phyloP scores from a whole-genome alignment of 2,888 invertebrate genomes.

The Euplagia quadripunctaria region DNA sequence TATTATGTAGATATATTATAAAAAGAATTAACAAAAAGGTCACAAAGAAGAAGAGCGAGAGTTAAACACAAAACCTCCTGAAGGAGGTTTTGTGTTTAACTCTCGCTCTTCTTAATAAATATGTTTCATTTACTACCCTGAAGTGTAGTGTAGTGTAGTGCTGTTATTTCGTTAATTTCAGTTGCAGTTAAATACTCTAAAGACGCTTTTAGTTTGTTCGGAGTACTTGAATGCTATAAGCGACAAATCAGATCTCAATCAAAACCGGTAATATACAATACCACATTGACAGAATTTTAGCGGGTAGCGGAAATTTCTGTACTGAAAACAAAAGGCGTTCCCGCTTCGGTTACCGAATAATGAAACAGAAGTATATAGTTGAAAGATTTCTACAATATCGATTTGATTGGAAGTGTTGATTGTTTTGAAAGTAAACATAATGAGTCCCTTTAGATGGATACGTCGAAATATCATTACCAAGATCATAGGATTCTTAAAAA shows the following conservation, averaged over 20 bases:
- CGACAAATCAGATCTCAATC: background rate
- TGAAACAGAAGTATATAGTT: background rate
- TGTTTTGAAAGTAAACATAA: too few relatives aligned
- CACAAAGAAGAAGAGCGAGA: background rate
- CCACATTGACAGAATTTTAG: too few relatives aligned
- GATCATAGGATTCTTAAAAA: background rate
- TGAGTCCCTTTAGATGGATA: too few relatives aligned
- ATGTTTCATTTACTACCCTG: too few relatives aligned
- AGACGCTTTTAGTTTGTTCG: background rate
- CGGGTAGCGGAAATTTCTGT: background rate
- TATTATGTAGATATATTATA: background rate
- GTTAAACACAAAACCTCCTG: background rate
- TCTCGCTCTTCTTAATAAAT: too few relatives aligned
- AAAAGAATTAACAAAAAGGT: background rate
- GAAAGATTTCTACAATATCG: background rate
- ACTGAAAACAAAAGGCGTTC: too few relatives aligned
- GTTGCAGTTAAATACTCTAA: background rate
- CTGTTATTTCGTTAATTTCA: background rate
- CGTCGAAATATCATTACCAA: background rate
- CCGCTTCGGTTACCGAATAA: background rate
- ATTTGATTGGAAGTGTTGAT: background rate
- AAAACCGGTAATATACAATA: background rate
- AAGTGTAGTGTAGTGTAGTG: too few relatives aligned
- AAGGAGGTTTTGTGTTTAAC: too few relatives aligned
- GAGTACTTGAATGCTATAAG: background rate